phyloP scores from a whole-genome alignment of 2,797 vertebrate species.

The Heterohyrax brucei region DNA sequence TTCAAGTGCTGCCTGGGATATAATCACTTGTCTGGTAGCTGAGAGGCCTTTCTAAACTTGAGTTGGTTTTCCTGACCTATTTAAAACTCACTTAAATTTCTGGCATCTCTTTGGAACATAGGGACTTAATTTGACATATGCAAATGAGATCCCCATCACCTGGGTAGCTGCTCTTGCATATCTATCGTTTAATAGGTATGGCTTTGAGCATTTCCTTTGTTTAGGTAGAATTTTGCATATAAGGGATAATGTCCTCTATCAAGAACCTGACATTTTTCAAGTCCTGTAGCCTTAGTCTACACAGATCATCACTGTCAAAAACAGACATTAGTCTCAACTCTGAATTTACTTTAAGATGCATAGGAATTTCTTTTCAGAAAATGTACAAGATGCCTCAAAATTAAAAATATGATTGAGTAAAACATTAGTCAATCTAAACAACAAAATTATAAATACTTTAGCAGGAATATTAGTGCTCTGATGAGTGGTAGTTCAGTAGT shows the following conservation, averaged over 20 bases:
- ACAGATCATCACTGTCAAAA: neutral
- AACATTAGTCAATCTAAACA: neutral
- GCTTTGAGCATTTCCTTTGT: slow-evolving; percentile 67
- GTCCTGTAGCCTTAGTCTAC: neutral
- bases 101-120: slow-evolving; percentile 74
- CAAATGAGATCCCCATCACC: slow-evolving; percentile 74
- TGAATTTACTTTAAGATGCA: neutral
- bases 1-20: slow-evolving; percentile 75
- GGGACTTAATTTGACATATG: slow-evolving; percentile 82
- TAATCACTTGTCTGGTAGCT: slow-evolving; percentile 81
- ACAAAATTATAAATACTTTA: neutral
- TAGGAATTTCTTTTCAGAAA: neutral
- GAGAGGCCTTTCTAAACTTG: slow-evolving; percentile 77
- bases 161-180: slow-evolving; percentile 66
- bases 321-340: neutral
- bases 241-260: neutral
- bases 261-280: slow-evolving; percentile 31
- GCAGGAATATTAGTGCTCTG: neutral
- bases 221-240: slow-evolving; percentile 70
- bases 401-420: neutral
- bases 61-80: slow-evolving; percentile 83
- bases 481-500: neutral
- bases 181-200: slow-evolving; percentile 68
- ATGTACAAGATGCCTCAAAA: slow-evolving; percentile 6
- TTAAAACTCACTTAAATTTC: slow-evolving; percentile 83